These are phyloP conservation scores for Sylvia atricapilla DNA, from an alignment of 2,113 vertebrate genomes.

Conservation along the genomic window DNA sequence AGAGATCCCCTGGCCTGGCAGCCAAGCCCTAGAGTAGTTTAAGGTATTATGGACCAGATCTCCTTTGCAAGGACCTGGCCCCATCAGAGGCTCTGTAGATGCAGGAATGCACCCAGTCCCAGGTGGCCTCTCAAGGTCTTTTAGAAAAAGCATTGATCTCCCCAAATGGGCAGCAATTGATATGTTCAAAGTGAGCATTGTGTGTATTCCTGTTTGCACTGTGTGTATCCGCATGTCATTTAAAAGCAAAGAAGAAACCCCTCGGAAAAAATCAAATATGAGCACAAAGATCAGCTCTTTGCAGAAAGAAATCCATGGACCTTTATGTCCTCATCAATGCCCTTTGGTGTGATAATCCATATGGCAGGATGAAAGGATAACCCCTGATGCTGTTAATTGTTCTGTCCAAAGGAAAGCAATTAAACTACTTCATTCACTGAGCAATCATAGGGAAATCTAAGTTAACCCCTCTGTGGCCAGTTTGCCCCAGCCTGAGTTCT, in stretches of 20 bases:
- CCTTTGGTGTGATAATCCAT: conserved; percentile 1
- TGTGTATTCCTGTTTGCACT: background rate
- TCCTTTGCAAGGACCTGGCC: background rate
- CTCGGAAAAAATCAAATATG: background rate
- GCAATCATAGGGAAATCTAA: background rate
- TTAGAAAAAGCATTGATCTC: background rate
- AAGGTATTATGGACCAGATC: background rate
- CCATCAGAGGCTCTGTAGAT: background rate
- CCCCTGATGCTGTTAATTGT: background rate
- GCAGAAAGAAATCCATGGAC: conserved; percentile 3
- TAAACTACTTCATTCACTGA: background rate
- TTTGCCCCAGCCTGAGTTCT: background rate
- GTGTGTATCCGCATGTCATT: background rate
- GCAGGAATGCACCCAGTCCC: too few species aligned
- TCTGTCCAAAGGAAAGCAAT: background rate
- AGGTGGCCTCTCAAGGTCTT: background rate
- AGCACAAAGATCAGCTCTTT: background rate
- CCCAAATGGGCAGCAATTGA: background rate
- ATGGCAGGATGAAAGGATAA: background rate
- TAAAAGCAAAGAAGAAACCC: background rate
- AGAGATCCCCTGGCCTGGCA: background rate
- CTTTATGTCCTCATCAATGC: background rate
- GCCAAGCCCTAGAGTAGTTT: background rate
- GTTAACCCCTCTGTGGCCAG: background rate
- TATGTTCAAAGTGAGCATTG: background rate